Base-by-base conservation (phyloP, 2,797 vertebrate species). In the Rhinatrema bivittatum region DNA sequence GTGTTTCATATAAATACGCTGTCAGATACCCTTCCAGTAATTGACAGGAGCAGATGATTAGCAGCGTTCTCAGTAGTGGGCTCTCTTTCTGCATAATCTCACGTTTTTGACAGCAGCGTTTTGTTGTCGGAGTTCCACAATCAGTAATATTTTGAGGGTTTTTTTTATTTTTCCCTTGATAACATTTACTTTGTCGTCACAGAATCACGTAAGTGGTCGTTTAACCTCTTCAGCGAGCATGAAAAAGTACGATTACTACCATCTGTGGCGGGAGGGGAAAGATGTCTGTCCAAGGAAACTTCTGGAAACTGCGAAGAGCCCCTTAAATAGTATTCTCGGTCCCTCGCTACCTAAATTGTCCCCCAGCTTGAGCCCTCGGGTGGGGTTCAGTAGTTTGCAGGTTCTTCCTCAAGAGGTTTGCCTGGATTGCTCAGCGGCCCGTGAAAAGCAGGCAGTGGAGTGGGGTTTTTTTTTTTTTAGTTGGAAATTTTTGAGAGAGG, bases 31-130 rank as follows among this genome's bases (percentile, higher is more conserved):
- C 87, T 84, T 86, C 81, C 76, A 79, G 84, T 91, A 88, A 93
- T 88, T 90, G 90, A 90, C 90, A 88, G 79, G 67, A 86, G 84
- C 83, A 87, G 87, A 87, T 90, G 91, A 94, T 93, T 91, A 91
- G 87, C 86, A 78, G 70, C 73, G 81, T 82, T 85, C 84, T 84
- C 82, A 65, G 78, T 74, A 79, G 82, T 84, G 81, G n/a, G n/a
- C n/a, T 81, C 86, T 86, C n/a, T 79, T 84, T 85, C 73, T 84
- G 84, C 87, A 88, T 87, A 87, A 87, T 89, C 82, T 77, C 78
- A 72, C 80, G 73, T 79, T 91, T n/a, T 85, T 84, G 80, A 80
- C 78, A 61, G 77, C 59, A 5, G 58, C 65, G 45, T 75, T 76
- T 72, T 75, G 76, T 80, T 81, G 79, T 79, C 78, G 79, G 60